These are phyloP conservation scores for Epistrophella euchroma DNA, from an alignment of 2,888 invertebrate species.

Conservation along the genomic window DNA sequence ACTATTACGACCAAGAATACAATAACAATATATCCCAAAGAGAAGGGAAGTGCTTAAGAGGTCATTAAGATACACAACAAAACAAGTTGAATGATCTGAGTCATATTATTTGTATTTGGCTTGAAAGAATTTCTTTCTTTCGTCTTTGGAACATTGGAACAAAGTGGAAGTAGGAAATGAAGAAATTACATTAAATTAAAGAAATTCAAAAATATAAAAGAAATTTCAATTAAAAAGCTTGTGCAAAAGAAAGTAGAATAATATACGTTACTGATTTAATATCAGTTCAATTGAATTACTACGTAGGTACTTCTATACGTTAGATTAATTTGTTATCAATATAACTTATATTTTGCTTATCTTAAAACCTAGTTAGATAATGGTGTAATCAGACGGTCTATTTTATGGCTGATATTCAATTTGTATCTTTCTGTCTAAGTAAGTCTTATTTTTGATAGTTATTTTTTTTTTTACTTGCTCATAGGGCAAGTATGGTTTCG, in stretches of 20 bases:
- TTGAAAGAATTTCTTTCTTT: slow-evolving; percentile 35
- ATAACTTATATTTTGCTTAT: not conserved
- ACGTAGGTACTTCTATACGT: not conserved
- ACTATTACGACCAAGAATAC: slow-evolving; percentile 21
- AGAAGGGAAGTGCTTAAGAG: slow-evolving; percentile 72
- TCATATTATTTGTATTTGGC: slow-evolving; percentile 37
- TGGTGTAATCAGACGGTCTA: not conserved
- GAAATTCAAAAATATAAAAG: slow-evolving; percentile 11
- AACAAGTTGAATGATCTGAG: slow-evolving; percentile 67
- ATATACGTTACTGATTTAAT: not conserved
- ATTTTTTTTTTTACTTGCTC: too few relatives aligned
- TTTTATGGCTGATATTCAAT: not conserved
- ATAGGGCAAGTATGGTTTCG: too few relatives aligned
- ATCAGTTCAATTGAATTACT: not conserved
- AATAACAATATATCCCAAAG: slow-evolving; percentile 49
- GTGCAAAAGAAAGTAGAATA: slow-evolving; percentile 13
- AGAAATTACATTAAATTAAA: not conserved
- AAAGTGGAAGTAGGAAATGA: not conserved
- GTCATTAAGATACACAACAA: slow-evolving; percentile 65
- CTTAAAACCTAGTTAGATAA: slow-evolving; percentile 9
- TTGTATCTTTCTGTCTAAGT: not conserved
- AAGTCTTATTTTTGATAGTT: too few relatives aligned
- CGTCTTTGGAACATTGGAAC: slow-evolving; percentile 14
- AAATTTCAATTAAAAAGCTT: slow-evolving; percentile 40
- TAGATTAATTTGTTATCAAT: not conserved